A percentile compares a stretch with the other conserved stretches of the same genome.
phyloP scores from a whole-genome alignment of 2,113 vertebrate genomes.

The Anarhynchus alexandrinus region DNA sequence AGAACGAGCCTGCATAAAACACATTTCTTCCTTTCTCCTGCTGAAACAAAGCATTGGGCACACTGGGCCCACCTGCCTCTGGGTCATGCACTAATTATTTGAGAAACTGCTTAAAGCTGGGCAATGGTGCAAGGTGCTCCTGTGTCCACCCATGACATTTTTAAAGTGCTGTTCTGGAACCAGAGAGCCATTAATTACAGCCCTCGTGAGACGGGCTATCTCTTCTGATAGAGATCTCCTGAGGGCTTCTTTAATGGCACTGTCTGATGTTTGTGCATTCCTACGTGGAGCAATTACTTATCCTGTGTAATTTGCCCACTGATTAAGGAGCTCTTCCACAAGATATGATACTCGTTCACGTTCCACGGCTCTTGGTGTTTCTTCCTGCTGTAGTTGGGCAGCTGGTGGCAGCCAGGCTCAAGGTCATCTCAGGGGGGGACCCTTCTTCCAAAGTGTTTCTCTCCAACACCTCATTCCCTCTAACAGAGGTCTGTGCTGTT shows the following conservation, averaged over 20 bases:
- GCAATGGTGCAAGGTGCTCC: background rate
- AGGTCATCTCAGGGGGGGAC: background rate
- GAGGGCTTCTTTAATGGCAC: background rate
- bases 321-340: background rate
- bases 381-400: background rate
- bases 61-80: too few relatives aligned
- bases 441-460: background rate
- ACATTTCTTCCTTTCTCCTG: too few relatives aligned
- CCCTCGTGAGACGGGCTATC: background rate
- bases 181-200: background rate
- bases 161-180: background rate
- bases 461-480: background rate
- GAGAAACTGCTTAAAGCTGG: too few relatives aligned
- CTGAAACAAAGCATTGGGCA: too few relatives aligned
- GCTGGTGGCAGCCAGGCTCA: background rate
- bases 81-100: too few relatives aligned
- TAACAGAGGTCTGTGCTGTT: too few relatives aligned
- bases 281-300: background rate
- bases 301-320: background rate
- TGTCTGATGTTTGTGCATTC: background rate
- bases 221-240: background rate
- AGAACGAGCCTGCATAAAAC: too few relatives aligned
- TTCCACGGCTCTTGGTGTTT: fast-evolving
- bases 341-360: background rate
- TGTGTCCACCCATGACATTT: too few relatives aligned